Conservation (phyloP, 2,113 vertebrate species). For the Pan paniscus region DNA sequence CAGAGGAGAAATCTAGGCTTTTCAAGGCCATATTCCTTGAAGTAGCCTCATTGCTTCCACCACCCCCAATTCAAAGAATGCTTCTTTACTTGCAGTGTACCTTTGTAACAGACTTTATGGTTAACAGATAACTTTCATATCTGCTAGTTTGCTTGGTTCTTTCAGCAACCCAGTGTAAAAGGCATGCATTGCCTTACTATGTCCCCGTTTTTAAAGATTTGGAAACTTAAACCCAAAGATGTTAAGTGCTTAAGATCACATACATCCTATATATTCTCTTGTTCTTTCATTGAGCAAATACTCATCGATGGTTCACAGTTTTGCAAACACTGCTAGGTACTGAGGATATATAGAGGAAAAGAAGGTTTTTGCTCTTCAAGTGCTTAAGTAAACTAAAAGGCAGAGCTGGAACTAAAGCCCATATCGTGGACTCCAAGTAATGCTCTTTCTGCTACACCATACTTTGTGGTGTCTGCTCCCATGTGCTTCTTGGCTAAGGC, state of each 20-base stretch:
- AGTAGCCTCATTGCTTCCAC: background rate
- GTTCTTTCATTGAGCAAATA: background rate
- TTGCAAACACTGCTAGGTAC: background rate
- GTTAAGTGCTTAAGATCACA: background rate
- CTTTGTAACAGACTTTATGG: background rate
- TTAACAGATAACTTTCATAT: background rate
- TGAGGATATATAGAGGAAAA: background rate
- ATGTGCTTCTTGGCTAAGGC: background rate
- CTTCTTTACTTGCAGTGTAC: background rate
- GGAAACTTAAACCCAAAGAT: background rate
- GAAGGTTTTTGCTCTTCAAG: background rate
- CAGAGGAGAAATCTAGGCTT: background rate
- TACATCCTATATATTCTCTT: background rate
- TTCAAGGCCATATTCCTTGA: background rate
- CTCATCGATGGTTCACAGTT: fast-evolving
- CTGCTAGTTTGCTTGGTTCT: background rate
- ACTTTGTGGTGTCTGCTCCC: background rate
- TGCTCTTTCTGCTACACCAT: background rate
- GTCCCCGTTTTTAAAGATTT: background rate
- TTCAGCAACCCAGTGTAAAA: background rate
- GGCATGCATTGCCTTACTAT: background rate
- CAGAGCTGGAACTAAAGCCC: background rate
- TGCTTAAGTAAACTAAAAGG: background rate
- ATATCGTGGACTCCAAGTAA: background rate
- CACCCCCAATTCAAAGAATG: background rate